Base-by-base conservation (phyloP, 2,113 vertebrate species). In the Anthoscopus minutus region DNA sequence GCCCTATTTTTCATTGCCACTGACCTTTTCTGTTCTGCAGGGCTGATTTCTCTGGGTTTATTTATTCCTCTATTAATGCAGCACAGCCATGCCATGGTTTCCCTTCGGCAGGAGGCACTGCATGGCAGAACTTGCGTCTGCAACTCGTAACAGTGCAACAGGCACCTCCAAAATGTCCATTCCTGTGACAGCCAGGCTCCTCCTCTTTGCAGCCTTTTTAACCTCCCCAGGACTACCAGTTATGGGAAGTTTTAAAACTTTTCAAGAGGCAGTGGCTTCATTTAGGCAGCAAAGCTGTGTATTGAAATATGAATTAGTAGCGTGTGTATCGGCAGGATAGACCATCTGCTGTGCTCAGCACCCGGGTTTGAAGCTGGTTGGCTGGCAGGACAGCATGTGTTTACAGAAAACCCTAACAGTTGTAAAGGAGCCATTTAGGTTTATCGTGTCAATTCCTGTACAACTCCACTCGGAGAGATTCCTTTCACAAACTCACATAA, bases 361-460 rank as follows among this genome's bases (percentile, higher is more conserved):
- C 95, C 89, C 90, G 88, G 83, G 50, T 94, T 94, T 95, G 96
- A 96, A 96, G 96, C 95, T 95, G 95, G 96, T 95, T 97, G 96
- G 96, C 96, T 96, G 93, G 94, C 94, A 94, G 94, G 95, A 96
- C 96, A 96, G 94, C 92, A 96, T 96, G 94, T 96, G 94, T 96
- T 96, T 96, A 97, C 94, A 96, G 96, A 95, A 96, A 96, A 96
- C 94, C 92, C 92, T 96, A 96, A 95, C 95, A 96, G 96, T 96
- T 96, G 95, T 96, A 96, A 96, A 95, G 93, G 88, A 97, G 96
- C 94, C 96, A 96, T 96, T 96, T 96, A 97, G 94, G 95, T 97
- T 96, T 97, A 96, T 96, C 93, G 23, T 96, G 95, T 94, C 96
- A 96, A 86, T 97, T 94, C 89, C 93, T 95, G 92, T 91, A 88